Conservation (phyloP, 2,888 invertebrate genomes). For the Drosophila prostipennis region DNA sequence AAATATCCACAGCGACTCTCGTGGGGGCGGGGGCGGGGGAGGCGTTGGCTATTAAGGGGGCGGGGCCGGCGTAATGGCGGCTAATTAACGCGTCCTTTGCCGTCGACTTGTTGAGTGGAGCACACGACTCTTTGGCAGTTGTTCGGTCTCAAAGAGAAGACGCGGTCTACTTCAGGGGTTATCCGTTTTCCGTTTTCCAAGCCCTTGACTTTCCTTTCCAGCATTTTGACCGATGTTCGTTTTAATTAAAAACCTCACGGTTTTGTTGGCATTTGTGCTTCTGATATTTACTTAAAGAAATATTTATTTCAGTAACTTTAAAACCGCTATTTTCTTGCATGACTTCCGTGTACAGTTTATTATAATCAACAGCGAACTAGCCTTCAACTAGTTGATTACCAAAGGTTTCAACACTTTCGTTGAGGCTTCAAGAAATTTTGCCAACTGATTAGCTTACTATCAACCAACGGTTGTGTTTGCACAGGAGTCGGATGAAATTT, state of each 20-base stretch:
- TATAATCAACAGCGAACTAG: too few species aligned
- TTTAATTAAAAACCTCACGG: conserved; percentile 63
- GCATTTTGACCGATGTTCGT: conserved; percentile 10
- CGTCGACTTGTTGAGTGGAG: conserved; percentile 27
- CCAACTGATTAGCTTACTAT: conserved; percentile 3
- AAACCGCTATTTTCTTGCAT: neutral
- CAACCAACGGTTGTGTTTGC: neutral
- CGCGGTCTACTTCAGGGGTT: neutral
- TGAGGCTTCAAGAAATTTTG: neutral
- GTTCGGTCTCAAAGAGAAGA: neutral
- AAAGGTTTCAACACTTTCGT: neutral
- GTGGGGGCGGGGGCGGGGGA: neutral
- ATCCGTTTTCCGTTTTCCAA: neutral
- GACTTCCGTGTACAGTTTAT: neutral
- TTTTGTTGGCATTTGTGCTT: neutral
- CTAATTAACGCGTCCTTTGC: conserved; percentile 62
- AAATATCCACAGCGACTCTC: conserved; percentile 31
- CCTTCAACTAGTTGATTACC: too few species aligned
- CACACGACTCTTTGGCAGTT: neutral
- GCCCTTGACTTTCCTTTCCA: neutral
- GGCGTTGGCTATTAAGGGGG: neutral
- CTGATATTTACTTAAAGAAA: neutral
- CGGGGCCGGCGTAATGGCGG: conserved; percentile 43
- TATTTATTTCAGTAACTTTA: too few species aligned
- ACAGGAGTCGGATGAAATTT: neutral